A percentile compares a stretch with the other conserved stretches of the same genome.
Conservation (phyloP, 1,140 invertebrate species). For the Panagrolaimus sp. region DNA sequence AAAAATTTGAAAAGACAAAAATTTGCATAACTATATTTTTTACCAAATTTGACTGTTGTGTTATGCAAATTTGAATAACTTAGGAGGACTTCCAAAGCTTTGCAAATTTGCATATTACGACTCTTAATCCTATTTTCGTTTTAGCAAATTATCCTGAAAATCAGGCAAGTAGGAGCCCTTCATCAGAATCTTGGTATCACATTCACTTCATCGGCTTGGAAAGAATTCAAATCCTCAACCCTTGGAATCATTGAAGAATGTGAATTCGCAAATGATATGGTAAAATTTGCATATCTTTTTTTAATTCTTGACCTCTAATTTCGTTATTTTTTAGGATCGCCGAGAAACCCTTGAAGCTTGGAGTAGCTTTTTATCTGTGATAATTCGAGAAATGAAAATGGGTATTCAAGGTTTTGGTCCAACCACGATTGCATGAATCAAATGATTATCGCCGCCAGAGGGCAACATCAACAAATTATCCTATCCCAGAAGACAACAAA, state of each 20-base stretch:
- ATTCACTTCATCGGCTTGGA: conserved; percentile 36
- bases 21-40: no score
- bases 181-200: conserved; percentile 34
- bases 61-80: no score
- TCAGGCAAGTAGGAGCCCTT: conserved; percentile 32
- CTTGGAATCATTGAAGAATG: conserved; percentile 28
- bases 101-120: no score
- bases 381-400: conserved; percentile 43
- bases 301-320: conserved; percentile 2
- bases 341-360: conserved; percentile 31
- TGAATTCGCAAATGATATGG: conserved; percentile 24
- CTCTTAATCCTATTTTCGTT: background rate
- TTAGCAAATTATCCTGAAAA: conserved; percentile 25
- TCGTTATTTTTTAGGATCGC: conserved; percentile 26
- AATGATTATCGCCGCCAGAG: background rate
- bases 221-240: conserved; percentile 31
- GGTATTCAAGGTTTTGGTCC: background rate
- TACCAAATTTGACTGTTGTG: no score
- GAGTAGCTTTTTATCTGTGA: conserved; percentile 36
- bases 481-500: no score
- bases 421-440: background rate
- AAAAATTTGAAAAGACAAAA: no score
- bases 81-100: no score
- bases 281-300: conserved; percentile 20
- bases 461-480: no score